These are phyloP conservation scores for Leptopilina myrica DNA, from an alignment of 2,888 invertebrate genomes.

Conservation along the genomic window DNA sequence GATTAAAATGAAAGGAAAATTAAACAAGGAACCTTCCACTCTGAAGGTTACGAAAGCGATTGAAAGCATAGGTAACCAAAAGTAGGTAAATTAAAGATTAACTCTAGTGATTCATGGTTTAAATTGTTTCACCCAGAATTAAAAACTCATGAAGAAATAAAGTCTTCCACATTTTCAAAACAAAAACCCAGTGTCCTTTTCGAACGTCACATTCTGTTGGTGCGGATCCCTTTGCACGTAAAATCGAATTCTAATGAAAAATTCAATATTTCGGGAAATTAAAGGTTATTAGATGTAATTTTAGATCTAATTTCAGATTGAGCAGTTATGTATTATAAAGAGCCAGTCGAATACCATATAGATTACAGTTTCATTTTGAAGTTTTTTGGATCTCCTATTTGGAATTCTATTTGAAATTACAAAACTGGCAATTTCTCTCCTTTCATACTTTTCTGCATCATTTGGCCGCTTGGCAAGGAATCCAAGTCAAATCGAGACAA, in stretches of 20 bases:
- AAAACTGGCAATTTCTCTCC: background rate
- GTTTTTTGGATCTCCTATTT: background rate
- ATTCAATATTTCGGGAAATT: background rate
- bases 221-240: background rate
- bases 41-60: too few species aligned
- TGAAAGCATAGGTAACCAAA: too few species aligned
- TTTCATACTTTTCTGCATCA: constrained; percentile 26
- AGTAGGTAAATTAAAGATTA: too few species aligned
- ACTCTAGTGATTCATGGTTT: too few species aligned
- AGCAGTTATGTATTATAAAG: background rate
- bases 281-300: background rate
- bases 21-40: too few species aligned
- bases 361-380: background rate
- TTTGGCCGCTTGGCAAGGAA: constrained; percentile 28
- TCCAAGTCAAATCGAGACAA: constrained; percentile 36
- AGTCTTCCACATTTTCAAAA: too few species aligned
- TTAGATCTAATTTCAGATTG: constrained; percentile 9
- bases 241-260: background rate
- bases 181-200: background rate
- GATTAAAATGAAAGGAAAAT: too few species aligned
- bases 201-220: background rate
- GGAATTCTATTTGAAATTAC: constrained; percentile 5
- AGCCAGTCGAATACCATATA: background rate
- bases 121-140: background rate
- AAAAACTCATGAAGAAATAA: background rate